These are phyloP conservation scores for Lanistes nyassanus DNA, from an alignment of 1,140 invertebrate species.

Conservation along the genomic window DNA sequence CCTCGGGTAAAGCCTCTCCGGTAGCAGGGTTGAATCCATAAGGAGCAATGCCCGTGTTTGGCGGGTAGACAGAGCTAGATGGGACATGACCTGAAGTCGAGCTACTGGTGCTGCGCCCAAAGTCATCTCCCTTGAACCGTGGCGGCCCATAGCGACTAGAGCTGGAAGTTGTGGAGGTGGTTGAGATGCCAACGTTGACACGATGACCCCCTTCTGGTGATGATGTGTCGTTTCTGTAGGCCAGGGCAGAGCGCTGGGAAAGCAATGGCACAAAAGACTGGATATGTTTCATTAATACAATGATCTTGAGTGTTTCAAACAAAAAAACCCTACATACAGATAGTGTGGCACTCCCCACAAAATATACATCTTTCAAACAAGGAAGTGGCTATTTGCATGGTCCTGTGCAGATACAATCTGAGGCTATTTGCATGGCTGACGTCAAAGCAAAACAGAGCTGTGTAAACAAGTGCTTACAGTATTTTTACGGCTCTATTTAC, in stretches of 20 bases:
- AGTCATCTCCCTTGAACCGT: conserved; percentile 62
- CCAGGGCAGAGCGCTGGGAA: conserved; percentile 77
- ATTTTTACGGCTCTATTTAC: too few relatives aligned
- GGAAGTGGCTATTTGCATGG: too few relatives aligned
- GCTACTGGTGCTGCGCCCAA: conserved; percentile 58
- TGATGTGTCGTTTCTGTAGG: conserved; percentile 77
- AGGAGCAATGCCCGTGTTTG: conserved; percentile 46
- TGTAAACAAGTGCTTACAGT: too few relatives aligned
- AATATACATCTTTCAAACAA: not conserved
- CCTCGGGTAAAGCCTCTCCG: conserved; percentile 2
- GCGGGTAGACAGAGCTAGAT: conserved; percentile 38
- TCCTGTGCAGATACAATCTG: too few relatives aligned
- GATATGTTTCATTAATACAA: too few relatives aligned
- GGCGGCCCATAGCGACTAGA: conserved; percentile 72
- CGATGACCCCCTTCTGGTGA: conserved; percentile 69
- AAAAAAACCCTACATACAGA: not conserved
- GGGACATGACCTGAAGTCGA: conserved; percentile 54
- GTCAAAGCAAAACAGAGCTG: too few relatives aligned
- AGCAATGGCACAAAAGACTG: not conserved
- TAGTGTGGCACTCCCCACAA: not conserved
- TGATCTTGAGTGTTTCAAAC: not conserved
- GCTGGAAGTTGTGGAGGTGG: conserved; percentile 91
- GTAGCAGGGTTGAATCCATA: conserved; percentile 49
- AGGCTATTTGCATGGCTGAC: too few relatives aligned
- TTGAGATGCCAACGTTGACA: conserved; percentile 91